Conservation (phyloP, 2,797 vertebrate species). For the Acestrorhynchus altus region DNA sequence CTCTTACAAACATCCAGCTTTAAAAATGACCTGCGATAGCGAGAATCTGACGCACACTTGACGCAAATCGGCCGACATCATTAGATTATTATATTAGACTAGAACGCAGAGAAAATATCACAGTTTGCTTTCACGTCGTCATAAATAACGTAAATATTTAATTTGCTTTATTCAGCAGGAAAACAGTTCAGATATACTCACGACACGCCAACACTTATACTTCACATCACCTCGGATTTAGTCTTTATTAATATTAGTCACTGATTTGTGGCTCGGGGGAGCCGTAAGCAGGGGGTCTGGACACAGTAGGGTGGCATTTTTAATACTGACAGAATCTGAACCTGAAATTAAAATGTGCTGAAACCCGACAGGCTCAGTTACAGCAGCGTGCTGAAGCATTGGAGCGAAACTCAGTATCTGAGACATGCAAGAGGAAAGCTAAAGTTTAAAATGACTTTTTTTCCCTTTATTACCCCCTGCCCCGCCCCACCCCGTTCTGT, state of each 20-base stretch:
- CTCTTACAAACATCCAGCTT: neutral
- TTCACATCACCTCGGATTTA: conserved; percentile 18
- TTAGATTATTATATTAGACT: conserved; percentile 3
- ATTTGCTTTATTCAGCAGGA: conserved; percentile 15
- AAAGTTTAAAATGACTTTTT: neutral
- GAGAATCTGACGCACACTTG: neutral
- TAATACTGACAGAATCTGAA: conserved; percentile 3
- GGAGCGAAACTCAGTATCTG: neutral
- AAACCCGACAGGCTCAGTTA: conserved; percentile 4
- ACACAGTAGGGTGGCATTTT: neutral
- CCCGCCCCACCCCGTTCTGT: neutral
- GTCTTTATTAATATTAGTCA: neutral
- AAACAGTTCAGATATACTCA: conserved; percentile 12
- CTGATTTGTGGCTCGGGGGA: neutral
- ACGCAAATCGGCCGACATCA: neutral
- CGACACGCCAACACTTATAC: conserved; percentile 12
- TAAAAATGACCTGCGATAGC: neutral
- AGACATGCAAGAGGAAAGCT: conserved; percentile 7
- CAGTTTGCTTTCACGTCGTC: conserved; percentile 8
- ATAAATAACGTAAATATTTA: conserved; percentile 16
- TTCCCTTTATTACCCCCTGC: neutral
- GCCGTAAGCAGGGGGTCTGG: neutral
- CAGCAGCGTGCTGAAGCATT: neutral
- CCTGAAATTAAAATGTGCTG: neutral
- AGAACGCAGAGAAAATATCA: conserved; percentile 10